Conservation (phyloP, 1,140 invertebrate genomes). For the Ceratina japonica region DNA sequence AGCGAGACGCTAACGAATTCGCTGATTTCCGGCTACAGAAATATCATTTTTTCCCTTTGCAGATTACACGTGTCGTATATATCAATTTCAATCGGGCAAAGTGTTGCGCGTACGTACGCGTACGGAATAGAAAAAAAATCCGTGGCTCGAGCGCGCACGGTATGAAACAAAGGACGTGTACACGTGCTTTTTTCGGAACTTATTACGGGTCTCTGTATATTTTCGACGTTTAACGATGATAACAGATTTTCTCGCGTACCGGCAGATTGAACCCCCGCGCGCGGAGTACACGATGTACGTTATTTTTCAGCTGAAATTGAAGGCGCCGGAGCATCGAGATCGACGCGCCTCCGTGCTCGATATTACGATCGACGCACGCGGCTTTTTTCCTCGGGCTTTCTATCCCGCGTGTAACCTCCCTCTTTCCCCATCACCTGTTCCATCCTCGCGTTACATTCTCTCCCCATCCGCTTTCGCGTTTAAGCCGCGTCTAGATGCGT, state of each 20-base stretch:
- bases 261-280: constrained; percentile 21
- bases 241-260: constrained; percentile 37
- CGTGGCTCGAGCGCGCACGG: not conserved
- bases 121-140: no score
- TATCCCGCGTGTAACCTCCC: not conserved
- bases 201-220: not conserved
- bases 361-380: constrained; percentile 58
- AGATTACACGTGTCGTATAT: constrained; percentile 12
- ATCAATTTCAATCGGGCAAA: constrained; percentile 25
- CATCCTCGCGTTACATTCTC: not conserved
- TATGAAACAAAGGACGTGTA: no score
- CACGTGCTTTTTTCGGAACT: constrained; percentile 8
- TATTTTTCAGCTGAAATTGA: constrained; percentile 48
- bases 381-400: constrained; percentile 13
- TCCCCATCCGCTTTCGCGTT: constrained; percentile 12
- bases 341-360: constrained; percentile 33
- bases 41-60: not conserved
- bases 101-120: no score
- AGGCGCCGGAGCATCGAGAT: constrained; percentile 25
- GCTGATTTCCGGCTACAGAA: not conserved
- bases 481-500: constrained; percentile 55
- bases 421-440: no score
- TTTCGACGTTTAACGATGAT: constrained; percentile 30
- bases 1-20: constrained; percentile 20
- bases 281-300: constrained; percentile 19